A percentile compares a stretch with the other conserved stretches of the same genome.
phyloP scores from a whole-genome alignment of 2,113 vertebrate genomes.

The Ibidorhyncha struthersii region DNA sequence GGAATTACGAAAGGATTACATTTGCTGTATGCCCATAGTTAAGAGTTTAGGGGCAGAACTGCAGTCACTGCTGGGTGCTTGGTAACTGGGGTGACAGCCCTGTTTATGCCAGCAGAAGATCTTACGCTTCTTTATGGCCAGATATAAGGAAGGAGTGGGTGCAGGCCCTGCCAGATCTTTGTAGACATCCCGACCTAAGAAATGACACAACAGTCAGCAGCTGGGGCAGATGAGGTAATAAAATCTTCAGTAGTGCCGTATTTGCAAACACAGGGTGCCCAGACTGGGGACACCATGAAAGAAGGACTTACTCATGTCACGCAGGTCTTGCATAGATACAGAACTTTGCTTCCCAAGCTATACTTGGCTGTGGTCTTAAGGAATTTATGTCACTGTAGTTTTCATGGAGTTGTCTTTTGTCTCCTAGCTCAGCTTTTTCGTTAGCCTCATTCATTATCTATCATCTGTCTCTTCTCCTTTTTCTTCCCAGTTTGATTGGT shows the following conservation, averaged over 20 bases:
- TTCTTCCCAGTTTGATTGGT: background rate
- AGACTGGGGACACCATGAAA: background rate
- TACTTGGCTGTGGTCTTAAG: background rate
- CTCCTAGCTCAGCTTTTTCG: constrained; percentile 23
- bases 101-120: background rate
- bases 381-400: background rate
- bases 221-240: background rate
- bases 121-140: background rate
- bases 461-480: background rate
- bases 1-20: background rate
- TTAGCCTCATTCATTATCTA: background rate
- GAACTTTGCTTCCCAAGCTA: background rate
- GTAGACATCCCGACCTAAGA: background rate
- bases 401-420: background rate
- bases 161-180: background rate
- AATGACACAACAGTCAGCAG: background rate
- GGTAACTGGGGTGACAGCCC: background rate
- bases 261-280: background rate
- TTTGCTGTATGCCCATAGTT: background rate
- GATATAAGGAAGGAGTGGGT: background rate
- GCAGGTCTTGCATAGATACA: background rate
- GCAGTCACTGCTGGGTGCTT: background rate
- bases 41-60: background rate
- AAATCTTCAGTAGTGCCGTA: background rate
- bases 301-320: background rate